A percentile compares a stretch with the other conserved stretches of the same genome.
Evolutionary conservation across 2,888 invertebrate species (phyloP).

Genomic region (Aromia moschata): DNA sequence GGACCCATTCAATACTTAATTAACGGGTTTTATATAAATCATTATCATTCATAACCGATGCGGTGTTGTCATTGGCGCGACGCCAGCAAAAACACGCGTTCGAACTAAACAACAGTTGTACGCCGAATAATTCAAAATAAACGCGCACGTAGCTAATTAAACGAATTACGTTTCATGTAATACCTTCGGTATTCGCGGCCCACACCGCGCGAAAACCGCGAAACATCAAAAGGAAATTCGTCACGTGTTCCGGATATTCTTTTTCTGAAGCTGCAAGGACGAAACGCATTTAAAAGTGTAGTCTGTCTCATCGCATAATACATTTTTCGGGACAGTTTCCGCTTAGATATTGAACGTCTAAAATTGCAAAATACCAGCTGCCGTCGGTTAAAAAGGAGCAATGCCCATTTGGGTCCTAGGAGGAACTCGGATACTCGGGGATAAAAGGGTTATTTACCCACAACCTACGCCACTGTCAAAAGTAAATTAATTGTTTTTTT

Average conservation of each 20-base stretch:
- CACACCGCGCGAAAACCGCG: background rate
- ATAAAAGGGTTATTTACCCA: no score
- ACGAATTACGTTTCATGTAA: conserved; percentile 7
- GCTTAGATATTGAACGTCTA: no score
- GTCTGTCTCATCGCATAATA: no score
- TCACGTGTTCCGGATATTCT: background rate
- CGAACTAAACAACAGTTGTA: conserved; percentile 20
- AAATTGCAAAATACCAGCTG: no score
- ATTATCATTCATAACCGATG: conserved; percentile 25
- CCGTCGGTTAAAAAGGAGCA: no score
- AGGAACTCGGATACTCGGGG: no score
- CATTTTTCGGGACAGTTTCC: no score
- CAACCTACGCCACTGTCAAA: no score
- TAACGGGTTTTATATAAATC: conserved; percentile 12
- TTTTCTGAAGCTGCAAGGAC: background rate
- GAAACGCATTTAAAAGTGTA: background rate
- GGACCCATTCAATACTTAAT: conserved; percentile 25
- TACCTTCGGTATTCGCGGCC: conserved; percentile 1
- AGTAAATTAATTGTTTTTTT: no score
- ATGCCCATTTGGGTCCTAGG: no score
- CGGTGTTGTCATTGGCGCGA: conserved; percentile 11
- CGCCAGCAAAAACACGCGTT: conserved; percentile 7
- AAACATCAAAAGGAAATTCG: background rate
- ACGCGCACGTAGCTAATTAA: conserved; percentile 22
- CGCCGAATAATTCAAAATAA: conserved; percentile 22